Evolutionary conservation across 1,140 invertebrate genomes (phyloP), one percentile per base, ranked within the genome.

Genomic region (Drosophila burlai): DNA sequence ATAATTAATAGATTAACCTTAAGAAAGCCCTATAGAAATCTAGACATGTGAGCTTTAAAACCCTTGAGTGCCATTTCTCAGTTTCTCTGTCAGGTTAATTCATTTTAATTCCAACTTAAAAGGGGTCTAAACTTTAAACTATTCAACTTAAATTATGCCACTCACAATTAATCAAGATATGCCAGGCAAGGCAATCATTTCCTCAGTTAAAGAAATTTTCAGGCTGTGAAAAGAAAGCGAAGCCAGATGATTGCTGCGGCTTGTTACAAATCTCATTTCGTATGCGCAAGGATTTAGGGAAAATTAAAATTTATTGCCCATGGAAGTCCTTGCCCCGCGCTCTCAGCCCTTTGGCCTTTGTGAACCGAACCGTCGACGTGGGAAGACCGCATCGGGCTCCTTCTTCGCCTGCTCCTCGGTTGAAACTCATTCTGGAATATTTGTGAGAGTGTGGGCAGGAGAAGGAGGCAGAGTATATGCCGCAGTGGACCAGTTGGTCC

Each of bases 241-340:
- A 42, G 36, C 15, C 69, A 38, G 67, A 72, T 73, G 69, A 43
- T 73, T 58, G 69, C 68, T 60, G 69, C 67, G 69, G 69, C 67
- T 61, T 82, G 76, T 72, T 67, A 38, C 76, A 76, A 72, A 83
- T 80, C 77, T 80, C 36, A 61, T 78, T 81, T 68, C 81, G 59
- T 73, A 81, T 84, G 81, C 82, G 62, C 73, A 76, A 81, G 81
- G 65, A 77, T 78, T 84, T 80, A 66, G 61, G 72, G 61, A 65
- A 84, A 84, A 84, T 84, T 84, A 81, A 85, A 84, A 84, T 84
- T 84, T 84, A 84, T 84, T 85, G 78, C 82, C 76, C 79, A 62
- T 80, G 82, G 82, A 85, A 84, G 82, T 38, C 29, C 40, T 26
- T 21, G 4, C n/a, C 24, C 45, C n/a, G 50, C 40, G 13, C 42